phyloP scores from a whole-genome alignment of 1,140 invertebrate species.

The Druon quercuslanigerum region DNA sequence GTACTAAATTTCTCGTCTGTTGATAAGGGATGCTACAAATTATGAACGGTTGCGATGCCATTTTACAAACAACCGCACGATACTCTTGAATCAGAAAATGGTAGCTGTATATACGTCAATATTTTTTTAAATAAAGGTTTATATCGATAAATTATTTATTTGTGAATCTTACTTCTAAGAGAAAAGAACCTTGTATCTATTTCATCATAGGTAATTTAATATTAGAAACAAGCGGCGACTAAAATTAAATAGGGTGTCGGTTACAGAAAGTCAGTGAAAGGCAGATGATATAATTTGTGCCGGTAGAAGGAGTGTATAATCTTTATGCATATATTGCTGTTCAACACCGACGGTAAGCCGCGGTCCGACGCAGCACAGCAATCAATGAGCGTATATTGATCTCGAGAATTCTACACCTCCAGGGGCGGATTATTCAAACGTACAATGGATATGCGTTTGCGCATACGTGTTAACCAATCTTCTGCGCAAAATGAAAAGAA shows the following conservation, averaged over 20 bases:
- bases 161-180: no score
- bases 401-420: constrained; percentile 55
- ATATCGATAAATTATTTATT: constrained; percentile 21
- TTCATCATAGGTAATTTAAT: no score
- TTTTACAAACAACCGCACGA: constrained; percentile 20
- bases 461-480: not conserved
- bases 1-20: constrained; percentile 11
- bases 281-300: constrained; percentile 5
- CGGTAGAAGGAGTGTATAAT: constrained; percentile 4
- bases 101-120: constrained; percentile 31
- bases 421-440: constrained; percentile 51
- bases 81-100: not conserved
- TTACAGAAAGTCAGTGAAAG: not conserved
- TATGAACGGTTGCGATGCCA: constrained; percentile 15
- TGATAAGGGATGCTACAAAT: constrained; percentile 22
- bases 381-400: constrained; percentile 67
- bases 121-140: constrained; percentile 31
- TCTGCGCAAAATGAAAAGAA: constrained; percentile 1
- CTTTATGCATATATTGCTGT: not conserved
- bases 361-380: constrained; percentile 51
- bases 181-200: no score
- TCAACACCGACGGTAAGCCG: not conserved
- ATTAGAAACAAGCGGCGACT: no score
- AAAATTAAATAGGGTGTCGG: not conserved
- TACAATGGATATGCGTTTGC: constrained; percentile 36